Evolutionary conservation across 2,888 invertebrate species (phyloP).

Genomic region (Amphipyra tragopoginis): DNA sequence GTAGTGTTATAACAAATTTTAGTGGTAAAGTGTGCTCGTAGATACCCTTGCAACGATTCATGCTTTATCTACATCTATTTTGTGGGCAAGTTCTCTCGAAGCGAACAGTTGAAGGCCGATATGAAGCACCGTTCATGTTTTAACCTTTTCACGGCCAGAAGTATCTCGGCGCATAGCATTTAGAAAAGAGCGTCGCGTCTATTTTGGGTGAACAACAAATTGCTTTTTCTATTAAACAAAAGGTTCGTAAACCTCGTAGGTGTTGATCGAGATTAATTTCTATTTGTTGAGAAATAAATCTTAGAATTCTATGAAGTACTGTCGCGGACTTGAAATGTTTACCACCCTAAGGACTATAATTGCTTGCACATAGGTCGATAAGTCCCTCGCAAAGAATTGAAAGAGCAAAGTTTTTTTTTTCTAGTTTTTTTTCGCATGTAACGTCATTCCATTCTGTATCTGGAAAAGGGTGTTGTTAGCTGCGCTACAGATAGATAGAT

Average conservation of each 20-base stretch:
- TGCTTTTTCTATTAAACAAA: constrained; percentile 5
- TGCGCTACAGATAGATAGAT: too few species aligned
- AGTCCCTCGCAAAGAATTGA: too few species aligned
- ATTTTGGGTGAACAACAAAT: constrained; percentile 7
- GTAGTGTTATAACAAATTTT: constrained; percentile 42
- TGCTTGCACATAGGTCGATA: too few species aligned
- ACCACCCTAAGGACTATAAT: too few species aligned
- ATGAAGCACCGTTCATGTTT: constrained; percentile 61
- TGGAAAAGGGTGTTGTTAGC: too few species aligned
- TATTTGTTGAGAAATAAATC: neutral
- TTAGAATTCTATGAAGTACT: neutral
- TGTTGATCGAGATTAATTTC: neutral
- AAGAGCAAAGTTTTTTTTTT: too few species aligned
- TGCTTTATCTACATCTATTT: constrained; percentile 79
- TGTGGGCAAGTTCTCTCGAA: constrained; percentile 47
- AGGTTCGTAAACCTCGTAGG: constrained; percentile 2
- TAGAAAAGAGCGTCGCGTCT: neutral
- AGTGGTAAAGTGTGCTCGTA: constrained; percentile 51
- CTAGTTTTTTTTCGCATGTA: too few species aligned
- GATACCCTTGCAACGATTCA: constrained; percentile 60
- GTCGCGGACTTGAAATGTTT: too few species aligned
- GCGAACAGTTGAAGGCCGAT: constrained; percentile 67
- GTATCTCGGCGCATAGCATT: constrained; percentile 36
- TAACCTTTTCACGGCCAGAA: constrained; percentile 64
- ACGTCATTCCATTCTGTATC: too few species aligned